Conservation (phyloP, 1,140 invertebrate species). For the Drosophila suzukii region DNA sequence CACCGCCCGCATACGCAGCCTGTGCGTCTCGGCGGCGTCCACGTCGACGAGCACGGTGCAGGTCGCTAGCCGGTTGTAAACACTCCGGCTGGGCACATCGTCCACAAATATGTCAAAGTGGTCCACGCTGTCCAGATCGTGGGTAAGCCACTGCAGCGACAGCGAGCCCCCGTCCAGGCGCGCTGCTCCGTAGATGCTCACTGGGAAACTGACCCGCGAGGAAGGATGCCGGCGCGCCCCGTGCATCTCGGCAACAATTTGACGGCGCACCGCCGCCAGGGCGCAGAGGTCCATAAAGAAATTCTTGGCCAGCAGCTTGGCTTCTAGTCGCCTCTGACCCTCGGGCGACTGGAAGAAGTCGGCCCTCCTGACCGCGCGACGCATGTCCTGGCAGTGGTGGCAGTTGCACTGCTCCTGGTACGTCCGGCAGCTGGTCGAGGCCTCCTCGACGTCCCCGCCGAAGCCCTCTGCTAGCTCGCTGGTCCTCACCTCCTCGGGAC, state of each 20-base stretch:
- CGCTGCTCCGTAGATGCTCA: slow-evolving; percentile 36
- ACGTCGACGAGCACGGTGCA: slow-evolving; percentile 55
- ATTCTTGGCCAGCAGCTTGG: slow-evolving; percentile 58
- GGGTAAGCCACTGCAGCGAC: slow-evolving; percentile 49
- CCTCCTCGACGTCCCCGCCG: slow-evolving; percentile 10
- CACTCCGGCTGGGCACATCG: slow-evolving; percentile 10
- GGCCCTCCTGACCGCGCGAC: slow-evolving; percentile 21
- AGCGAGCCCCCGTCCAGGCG: slow-evolving; percentile 38
- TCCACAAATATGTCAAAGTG: slow-evolving; percentile 64
- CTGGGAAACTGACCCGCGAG: slow-evolving; percentile 34
- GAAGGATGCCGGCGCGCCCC: slow-evolving; percentile 22
- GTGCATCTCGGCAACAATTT: slow-evolving; percentile 20
- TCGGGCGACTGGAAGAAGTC: slow-evolving; percentile 45
- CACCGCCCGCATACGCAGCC: slow-evolving; percentile 38
- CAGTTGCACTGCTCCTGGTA: slow-evolving; percentile 49
- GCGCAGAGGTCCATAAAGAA: slow-evolving; percentile 65
- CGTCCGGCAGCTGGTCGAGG: slow-evolving; percentile 22
- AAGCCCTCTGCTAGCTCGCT: not conserved
- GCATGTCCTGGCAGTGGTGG: slow-evolving; percentile 58
- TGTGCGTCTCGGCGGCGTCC: slow-evolving; percentile 33
- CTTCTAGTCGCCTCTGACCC: slow-evolving; percentile 40
- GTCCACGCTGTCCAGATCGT: slow-evolving; percentile 45
- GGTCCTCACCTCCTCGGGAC: slow-evolving; percentile 12
- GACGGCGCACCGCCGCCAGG: slow-evolving; percentile 28
- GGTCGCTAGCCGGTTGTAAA: slow-evolving; percentile 34